Evolutionary conservation across 1,140 invertebrate genomes (phyloP).

Genomic region (Diabrotica undecimpunctata): DNA sequence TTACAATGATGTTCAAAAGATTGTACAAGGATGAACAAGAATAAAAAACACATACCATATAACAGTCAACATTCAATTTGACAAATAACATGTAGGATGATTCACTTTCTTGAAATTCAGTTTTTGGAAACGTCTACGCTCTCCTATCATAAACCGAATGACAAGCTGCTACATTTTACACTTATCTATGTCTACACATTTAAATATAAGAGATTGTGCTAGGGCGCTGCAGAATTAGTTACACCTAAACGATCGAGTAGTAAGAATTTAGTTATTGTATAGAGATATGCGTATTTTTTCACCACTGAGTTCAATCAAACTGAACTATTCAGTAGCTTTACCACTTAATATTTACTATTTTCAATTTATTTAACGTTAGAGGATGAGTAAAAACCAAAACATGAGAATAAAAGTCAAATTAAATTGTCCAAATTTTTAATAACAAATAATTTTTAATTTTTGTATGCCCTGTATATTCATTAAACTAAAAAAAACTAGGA

Average conservation of each 20-base stretch:
- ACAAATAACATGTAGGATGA: conserved; percentile 37
- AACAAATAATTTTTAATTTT: too few relatives aligned
- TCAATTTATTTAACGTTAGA: too few relatives aligned
- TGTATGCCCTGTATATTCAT: too few relatives aligned
- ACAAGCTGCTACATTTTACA: conserved; percentile 36
- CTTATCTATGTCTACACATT: conserved; percentile 38
- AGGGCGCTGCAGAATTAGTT: conserved; percentile 30
- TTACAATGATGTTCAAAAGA: background rate
- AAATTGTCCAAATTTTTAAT: too few relatives aligned
- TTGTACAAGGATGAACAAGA: background rate
- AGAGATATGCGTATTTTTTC: too few relatives aligned
- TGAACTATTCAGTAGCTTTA: too few relatives aligned
- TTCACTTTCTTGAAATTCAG: conserved; percentile 20
- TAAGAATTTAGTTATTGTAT: too few relatives aligned
- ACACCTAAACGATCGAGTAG: conserved; percentile 10
- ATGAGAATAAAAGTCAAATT: too few relatives aligned
- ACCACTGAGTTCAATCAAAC: too few relatives aligned
- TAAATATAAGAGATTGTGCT: conserved; percentile 36
- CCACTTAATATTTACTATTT: too few relatives aligned
- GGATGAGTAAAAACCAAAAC: too few relatives aligned
- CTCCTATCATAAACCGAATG: conserved; percentile 19
- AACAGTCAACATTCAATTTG: conserved; percentile 41
- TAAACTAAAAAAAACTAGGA: too few relatives aligned
- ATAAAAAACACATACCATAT: conserved; percentile 28
- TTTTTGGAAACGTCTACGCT: conserved; percentile 21